phyloP scores from a whole-genome alignment of 1,140 invertebrate species.

The Pteromalus puparum region DNA sequence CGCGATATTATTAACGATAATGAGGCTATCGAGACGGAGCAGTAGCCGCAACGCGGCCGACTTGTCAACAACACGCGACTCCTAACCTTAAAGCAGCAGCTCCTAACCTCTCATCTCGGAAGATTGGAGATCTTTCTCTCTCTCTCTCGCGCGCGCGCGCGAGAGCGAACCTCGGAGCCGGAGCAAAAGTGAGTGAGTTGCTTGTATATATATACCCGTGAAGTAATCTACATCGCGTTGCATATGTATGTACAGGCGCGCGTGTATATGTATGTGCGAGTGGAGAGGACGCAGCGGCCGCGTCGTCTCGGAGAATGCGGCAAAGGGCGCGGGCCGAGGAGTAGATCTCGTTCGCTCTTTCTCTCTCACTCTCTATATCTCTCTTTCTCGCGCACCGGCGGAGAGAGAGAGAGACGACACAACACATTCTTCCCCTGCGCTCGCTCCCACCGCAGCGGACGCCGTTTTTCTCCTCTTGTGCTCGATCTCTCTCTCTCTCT shows the following conservation, averaged over 20 bases:
- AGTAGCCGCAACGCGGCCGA: not conserved
- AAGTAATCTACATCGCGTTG: not conserved
- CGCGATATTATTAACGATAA: slow-evolving; percentile 26
- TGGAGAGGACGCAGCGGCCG: not conserved
- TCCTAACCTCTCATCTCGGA: slow-evolving; percentile 24
- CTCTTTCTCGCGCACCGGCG: not conserved
- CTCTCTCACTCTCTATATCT: not conserved
- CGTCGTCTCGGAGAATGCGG: not conserved
- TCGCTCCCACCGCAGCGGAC: slow-evolving; percentile 15
- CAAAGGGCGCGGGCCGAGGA: slow-evolving; percentile 19
- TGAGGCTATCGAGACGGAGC: slow-evolving; percentile 1
- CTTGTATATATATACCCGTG: not conserved
- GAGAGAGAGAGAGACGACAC: slow-evolving; percentile 2
- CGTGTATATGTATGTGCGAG: not conserved
- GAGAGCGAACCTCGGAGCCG: not conserved
- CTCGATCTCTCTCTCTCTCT: not conserved
- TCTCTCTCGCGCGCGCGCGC: not conserved
- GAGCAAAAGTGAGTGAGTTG: not conserved
- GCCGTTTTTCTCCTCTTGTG: slow-evolving; percentile 42
- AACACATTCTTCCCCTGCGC: slow-evolving; percentile 33
- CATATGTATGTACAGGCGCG: not conserved
- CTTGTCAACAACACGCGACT: slow-evolving; percentile 35
- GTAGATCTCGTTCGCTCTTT: not conserved
- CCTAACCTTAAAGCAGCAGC: slow-evolving; percentile 31
- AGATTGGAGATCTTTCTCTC: not conserved